A percentile compares a stretch with the other conserved stretches of the same genome.
Evolutionary conservation across 2,113 vertebrate genomes (phyloP).

Genomic region (Odocoileus hemionus): DNA sequence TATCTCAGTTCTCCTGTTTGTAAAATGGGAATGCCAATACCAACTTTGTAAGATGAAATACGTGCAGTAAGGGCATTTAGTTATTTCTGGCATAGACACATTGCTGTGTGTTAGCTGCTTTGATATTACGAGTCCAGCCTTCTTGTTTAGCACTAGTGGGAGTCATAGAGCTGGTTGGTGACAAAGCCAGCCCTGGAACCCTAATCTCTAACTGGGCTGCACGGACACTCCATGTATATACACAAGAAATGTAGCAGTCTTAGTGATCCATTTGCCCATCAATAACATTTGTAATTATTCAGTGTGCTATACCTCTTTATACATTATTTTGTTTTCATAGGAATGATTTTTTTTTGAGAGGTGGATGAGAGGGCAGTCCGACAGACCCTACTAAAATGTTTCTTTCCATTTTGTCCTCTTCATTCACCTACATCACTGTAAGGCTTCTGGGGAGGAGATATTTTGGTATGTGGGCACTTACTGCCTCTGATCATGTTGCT

Average conservation of each 20-base stretch:
- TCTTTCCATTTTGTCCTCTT: background rate
- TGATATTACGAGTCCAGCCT: background rate
- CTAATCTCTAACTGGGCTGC: background rate
- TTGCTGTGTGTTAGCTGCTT: no score
- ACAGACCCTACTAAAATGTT: background rate
- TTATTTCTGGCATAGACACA: background rate
- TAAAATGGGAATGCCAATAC: background rate
- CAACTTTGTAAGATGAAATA: background rate
- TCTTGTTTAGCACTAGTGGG: background rate
- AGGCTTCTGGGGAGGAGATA: background rate
- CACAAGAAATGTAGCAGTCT: background rate
- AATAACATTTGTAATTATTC: background rate
- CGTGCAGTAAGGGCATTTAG: background rate
- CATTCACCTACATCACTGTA: background rate
- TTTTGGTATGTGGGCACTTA: background rate
- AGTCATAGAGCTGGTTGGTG: background rate
- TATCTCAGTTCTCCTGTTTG: background rate
- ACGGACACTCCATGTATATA: fast-evolving
- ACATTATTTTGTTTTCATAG: background rate
- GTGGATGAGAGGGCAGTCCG: background rate
- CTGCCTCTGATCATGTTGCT: background rate
- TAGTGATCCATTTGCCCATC: background rate
- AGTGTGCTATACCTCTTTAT: background rate
- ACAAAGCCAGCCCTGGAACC: background rate
- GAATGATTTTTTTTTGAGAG: background rate